Percentiles rank a stretch among this genome's conserved stretches.
Conservation (phyloP, 2,888 invertebrate species). For the Eristalis intricaria region DNA sequence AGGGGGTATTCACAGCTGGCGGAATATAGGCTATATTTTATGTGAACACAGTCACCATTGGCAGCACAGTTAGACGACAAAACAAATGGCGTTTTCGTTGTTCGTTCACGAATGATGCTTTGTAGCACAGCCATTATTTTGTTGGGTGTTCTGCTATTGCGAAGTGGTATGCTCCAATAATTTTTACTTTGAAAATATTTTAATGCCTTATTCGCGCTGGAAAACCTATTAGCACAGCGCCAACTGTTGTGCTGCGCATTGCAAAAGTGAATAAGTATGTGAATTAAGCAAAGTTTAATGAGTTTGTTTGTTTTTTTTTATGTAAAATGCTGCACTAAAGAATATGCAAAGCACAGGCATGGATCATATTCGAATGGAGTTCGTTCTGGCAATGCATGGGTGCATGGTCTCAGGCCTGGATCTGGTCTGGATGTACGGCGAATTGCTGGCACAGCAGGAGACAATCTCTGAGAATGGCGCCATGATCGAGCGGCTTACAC, state of each 20-base stretch:
- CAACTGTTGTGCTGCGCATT: neutral
- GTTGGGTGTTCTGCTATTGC: neutral
- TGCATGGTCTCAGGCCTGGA: too few species aligned
- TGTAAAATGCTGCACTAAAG: neutral
- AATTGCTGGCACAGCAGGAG: too few species aligned
- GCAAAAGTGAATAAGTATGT: neutral
- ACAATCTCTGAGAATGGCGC: too few species aligned
- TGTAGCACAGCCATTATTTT: slow-evolving; percentile 11
- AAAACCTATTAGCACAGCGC: neutral
- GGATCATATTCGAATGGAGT: too few species aligned
- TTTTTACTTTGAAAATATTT: slow-evolving; percentile 41
- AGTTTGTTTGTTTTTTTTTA: neutral
- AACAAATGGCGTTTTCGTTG: slow-evolving; percentile 7
- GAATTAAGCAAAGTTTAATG: neutral
- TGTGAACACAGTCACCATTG: slow-evolving; percentile 12
- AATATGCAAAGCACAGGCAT: neutral
- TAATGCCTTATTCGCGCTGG: slow-evolving; percentile 40
- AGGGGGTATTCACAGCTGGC: neutral
- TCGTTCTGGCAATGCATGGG: too few species aligned
- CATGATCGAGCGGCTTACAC: too few species aligned
- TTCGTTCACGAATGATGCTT: slow-evolving; percentile 40
- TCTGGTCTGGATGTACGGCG: too few species aligned
- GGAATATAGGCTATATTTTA: neutral
- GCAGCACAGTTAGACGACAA: slow-evolving; percentile 16
- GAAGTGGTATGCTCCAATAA: slow-evolving; percentile 57